Evolutionary conservation across 2,797 vertebrate species (phyloP), one percentile per base, ranked within the genome.

Genomic region (Okamejei kenojei): DNA sequence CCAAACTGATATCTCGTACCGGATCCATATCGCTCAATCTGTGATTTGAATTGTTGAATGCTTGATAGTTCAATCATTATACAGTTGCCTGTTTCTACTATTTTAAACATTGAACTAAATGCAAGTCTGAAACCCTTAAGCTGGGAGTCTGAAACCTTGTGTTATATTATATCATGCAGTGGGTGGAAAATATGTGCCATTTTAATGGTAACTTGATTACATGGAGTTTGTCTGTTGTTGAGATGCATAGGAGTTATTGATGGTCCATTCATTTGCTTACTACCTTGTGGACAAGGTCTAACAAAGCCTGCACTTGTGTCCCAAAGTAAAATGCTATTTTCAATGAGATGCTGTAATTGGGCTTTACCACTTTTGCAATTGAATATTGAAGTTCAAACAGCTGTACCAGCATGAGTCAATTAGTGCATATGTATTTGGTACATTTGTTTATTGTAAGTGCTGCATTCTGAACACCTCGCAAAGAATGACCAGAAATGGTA

Each of bases 31-130:
- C 23, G 26, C 19, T 35, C 26, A 35, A 32, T 32, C 38, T 23
- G n/a, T 45, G 68, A 92, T 38, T 86, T 86, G 45, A 84, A 74
- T 91, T 29, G 23, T 91, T 91, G 90, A 45, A 74, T 54, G 90
- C 68, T 73, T 92, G 26, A 63, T 84, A 38, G 17, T 92, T 76
- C 71, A 92, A 26, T 92, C 61, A 21, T 35, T 76, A 38, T 74
- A 58, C 23, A 74, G 29, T 73, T 45, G 23, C 65, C 38, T 54
- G 65, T 88, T 92, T 54, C 71, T 73, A 76, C 38, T 45, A 76
- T 68, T 7, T 86, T 58, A 38, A 90, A 73, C 45, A 32, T 35
- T 90, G 63, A 90, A 45, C 35, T 35, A 35, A 68, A 19, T 92
- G 7, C 90, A 92, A 54, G 32, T 90, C 32, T 73, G 63, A 21